Evolutionary conservation across 92 coral and sea anemone genomes (phyloP), one percentile per base, ranked within the genome.

Genomic region (Porites divaricata): DNA sequence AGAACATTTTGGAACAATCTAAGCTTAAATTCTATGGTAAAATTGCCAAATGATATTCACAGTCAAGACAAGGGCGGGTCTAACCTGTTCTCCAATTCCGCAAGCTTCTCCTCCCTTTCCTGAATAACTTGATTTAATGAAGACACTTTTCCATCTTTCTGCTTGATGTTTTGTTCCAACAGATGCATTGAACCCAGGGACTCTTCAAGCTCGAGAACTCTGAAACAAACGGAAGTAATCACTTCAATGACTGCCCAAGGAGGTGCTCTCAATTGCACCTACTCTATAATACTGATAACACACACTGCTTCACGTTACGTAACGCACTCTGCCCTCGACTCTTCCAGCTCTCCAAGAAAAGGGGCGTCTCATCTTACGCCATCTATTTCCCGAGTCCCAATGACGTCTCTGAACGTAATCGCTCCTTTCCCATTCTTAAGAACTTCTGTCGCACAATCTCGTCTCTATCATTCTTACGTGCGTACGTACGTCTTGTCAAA

Each of bases 61-160:
- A 69, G 13, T 52, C 23, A 80, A 25, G 9, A 45, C 9, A 16
- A 71, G 9, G 50, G n/a, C 5, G 6, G 0, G 13, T 70, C 86
- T 51, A 51, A 95, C 98, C 94, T 90, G 79, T 91, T 88, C 58
- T 95, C 98, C 45, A 93, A 67, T 76, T 93, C 98, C 62, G 97
- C 95, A 14, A 93, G 84, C 23, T 83, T 85, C 59, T 89, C 94
- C 76, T 93, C 97, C 65, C 88, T 74, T 26, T 80, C 92, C 73
- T 90, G 92, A 4, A 95, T 66, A 65, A 87, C 89, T 28, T 80
- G 90, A 72, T 85, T 76, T 75, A 93, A 72, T 22, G 95, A 66
- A 4, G 90, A 83, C 0, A 90, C 85, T 78, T 93, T 95, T 41
- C 92, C 98, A 63, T 95, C 98, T 65, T 93, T 93, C 20, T 89